phyloP scores from a whole-genome alignment of 64 coral and sea anemone genomes.

The Trachythela sp. region DNA sequence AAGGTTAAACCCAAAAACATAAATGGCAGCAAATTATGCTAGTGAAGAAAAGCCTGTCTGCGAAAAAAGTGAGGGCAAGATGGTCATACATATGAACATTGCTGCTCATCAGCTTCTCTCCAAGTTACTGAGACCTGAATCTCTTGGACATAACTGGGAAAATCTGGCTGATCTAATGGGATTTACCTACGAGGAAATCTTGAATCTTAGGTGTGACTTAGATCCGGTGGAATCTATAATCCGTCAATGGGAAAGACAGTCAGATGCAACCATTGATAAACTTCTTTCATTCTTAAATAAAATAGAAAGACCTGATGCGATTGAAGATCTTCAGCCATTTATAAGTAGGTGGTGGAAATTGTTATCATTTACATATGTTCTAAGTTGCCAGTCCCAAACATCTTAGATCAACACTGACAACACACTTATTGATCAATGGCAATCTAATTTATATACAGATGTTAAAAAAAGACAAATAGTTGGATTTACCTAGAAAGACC shows the following conservation, averaged over 20 bases:
- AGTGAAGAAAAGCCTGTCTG: not conserved
- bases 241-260: not conserved
- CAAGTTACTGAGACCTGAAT: not conserved
- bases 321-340: not conserved
- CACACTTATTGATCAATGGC: no score
- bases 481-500: no score
- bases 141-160: not conserved
- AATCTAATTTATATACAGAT: no score
- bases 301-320: not conserved
- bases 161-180: not conserved
- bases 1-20: no score
- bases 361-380: not conserved
- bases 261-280: not conserved
- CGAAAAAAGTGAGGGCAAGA: not conserved
- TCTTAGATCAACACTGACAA: no score
- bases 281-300: not conserved
- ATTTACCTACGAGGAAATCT: not conserved
- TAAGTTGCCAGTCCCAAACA: no score
- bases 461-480: no score
- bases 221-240: not conserved
- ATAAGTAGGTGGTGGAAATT: not conserved
- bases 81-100: constrained; percentile 8
- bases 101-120: not conserved
- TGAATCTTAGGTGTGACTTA: not conserved
- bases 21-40: not conserved